Base-by-base conservation (phyloP, 2,888 invertebrate species). In the Agrochola circellaris region DNA sequence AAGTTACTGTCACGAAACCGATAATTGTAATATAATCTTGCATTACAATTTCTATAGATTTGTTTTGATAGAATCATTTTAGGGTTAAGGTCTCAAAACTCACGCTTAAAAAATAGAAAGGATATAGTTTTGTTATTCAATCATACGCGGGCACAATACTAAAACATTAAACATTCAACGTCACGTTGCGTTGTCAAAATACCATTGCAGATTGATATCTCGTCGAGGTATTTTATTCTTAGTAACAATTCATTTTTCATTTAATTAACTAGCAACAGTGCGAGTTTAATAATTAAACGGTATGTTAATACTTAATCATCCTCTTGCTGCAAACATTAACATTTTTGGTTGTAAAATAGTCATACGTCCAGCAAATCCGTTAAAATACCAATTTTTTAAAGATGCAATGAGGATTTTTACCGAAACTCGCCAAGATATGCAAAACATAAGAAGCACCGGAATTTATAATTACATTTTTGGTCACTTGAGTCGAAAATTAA, bases 41-140 rank as follows among this genome's bases (percentile, higher is more conserved):
- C 56, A 67, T 6, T n/a, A 7, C 72, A 30, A 69, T 67, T 56
- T 60, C n/a, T 38, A 70, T n/a, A 65, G 34, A 79, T 77, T 73
- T 67, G 73, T 76, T 73, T 77, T 79, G 80, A 77, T 78, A 69
- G 62, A 86, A 75, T 73, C 13, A 60, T 71, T 75, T 81, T 75
- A 75, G 67, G 77, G 81, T 87, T 79, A 83, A 86, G 88, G 89
- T 82, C 87, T 79, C 42, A 71, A 71, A 81, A 77, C 68, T 79
- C 89, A 89, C 87, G 89, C 34, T 77, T 78, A 78, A 81, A 81
- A 89, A 86, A 86, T 86, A 81, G 87, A 88, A 89, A 84, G 87
- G 86, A 68, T 74, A 72, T 78, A 77, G 75, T 68, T 82, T 82
- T 81, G 82, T 73, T 85, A 81, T 83, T 86, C 79, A 84, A 70